Conservation (phyloP, 2,797 vertebrate genomes). For the Clamator glandarius region DNA sequence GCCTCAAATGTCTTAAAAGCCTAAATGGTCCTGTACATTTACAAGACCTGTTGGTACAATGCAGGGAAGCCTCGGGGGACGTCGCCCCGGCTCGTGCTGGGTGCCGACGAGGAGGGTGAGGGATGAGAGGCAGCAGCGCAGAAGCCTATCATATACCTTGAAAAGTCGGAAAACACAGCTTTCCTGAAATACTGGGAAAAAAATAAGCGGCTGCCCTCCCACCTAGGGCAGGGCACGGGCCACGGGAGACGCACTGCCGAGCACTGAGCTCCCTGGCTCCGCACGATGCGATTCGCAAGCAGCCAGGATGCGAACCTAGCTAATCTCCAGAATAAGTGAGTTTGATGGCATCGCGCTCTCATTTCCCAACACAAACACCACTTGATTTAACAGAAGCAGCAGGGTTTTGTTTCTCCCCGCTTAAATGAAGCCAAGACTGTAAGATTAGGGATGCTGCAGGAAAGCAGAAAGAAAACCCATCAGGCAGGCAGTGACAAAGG, state of each 20-base stretch:
- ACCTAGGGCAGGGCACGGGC: background rate
- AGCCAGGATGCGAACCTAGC: background rate
- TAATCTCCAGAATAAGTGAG: conserved; percentile 36
- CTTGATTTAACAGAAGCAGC: conserved; percentile 64
- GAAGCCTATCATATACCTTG: background rate
- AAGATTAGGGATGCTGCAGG: conserved; percentile 47
- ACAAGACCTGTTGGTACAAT: conserved; percentile 67
- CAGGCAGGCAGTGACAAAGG: conserved; percentile 16
- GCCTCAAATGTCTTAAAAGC: conserved; percentile 78
- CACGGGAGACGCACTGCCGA: background rate
- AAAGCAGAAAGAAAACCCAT: conserved; percentile 40
- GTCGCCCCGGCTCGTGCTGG: background rate
- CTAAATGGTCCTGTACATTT: conserved; percentile 80
- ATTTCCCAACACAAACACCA: conserved; percentile 67
- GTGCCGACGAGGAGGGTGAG: background rate
- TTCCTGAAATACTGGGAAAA: accelerated
- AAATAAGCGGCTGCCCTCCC: background rate
- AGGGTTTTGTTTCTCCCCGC: conserved; percentile 4
- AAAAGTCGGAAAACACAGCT: background rate
- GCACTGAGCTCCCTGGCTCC: background rate
- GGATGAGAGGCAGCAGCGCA: background rate
- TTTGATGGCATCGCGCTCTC: conserved; percentile 60
- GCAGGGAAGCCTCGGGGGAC: conserved; percentile 6
- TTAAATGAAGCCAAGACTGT: background rate
- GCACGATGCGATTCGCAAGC: background rate